A percentile compares a stretch with the other conserved stretches of the same genome.
Conservation (phyloP, 2,797 vertebrate genomes). For the Rhodeus uyekii region DNA sequence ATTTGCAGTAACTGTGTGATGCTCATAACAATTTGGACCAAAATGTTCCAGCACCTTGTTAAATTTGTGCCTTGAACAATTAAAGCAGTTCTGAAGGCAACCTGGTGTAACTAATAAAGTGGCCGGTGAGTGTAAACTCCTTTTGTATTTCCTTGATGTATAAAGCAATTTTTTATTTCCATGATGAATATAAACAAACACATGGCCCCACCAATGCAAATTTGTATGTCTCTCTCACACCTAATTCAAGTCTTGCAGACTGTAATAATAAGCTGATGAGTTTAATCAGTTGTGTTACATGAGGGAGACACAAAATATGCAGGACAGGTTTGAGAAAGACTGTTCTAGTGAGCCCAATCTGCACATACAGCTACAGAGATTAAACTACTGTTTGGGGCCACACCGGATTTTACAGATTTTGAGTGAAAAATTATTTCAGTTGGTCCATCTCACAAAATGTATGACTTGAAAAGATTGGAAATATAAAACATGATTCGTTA, state of each 20-base stretch:
- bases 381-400: not conserved
- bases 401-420: not conserved
- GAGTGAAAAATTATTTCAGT: not conserved
- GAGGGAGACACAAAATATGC: not conserved
- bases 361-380: not conserved
- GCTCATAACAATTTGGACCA: no score
- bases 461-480: not conserved
- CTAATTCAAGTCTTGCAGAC: not conserved
- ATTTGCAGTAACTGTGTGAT: no score
- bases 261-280: not conserved
- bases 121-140: not conserved
- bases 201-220: not conserved
- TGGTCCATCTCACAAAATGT: not conserved
- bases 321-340: no score
- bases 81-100: no score
- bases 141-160: not conserved
- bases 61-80: no score
- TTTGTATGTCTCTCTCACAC: not conserved
- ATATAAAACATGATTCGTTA: not conserved
- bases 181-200: not conserved
- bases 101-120: not conserved
- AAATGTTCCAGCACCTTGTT: no score
- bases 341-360: not conserved
- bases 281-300: not conserved
- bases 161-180: not conserved